A percentile compares a stretch with the other conserved stretches of the same genome.
These are phyloP conservation scores for Drosophila prostipennis DNA, from an alignment of 2,888 invertebrate species.

Conservation along the genomic window DNA sequence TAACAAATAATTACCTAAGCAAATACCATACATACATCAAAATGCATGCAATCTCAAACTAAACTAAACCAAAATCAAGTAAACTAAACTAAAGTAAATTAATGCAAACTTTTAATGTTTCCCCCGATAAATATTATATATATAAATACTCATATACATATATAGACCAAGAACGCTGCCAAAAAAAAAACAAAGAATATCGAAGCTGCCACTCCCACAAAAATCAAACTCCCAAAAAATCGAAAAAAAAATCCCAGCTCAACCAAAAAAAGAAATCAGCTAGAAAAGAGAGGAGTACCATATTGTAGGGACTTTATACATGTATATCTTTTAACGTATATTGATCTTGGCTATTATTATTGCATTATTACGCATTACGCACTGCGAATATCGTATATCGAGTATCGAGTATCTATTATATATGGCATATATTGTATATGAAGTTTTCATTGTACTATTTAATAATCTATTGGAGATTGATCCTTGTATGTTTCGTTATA, in stretches of 20 bases:
- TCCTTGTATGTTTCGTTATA: constrained; percentile 76
- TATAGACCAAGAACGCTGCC: constrained; percentile 57
- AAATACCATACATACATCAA: constrained; percentile 42
- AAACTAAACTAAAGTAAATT: constrained; percentile 30
- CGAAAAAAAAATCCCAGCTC: constrained; percentile 17
- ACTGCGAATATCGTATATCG: constrained; percentile 39
- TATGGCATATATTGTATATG: constrained; percentile 75
- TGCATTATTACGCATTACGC: constrained; percentile 62
- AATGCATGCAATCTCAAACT: constrained; percentile 62
- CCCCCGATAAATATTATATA: constrained; percentile 42
- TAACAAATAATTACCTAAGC: constrained; percentile 38
- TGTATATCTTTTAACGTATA: constrained; percentile 57
- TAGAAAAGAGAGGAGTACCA: constrained; percentile 26
- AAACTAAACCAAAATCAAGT: constrained; percentile 41
- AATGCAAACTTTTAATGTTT: constrained; percentile 52
- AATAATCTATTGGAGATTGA: constrained; percentile 76
- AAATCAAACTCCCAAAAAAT: constrained; percentile 9
- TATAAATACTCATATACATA: constrained; percentile 42
- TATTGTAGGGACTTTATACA: constrained; percentile 28
- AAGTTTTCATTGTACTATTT: constrained; percentile 77
- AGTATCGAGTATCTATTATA: constrained; percentile 71
- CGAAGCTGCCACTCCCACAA: constrained; percentile 71
- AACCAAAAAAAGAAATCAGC: constrained; percentile 12
- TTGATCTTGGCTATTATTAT: constrained; percentile 62
- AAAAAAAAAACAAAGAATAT: constrained; percentile 47